Percentiles rank a stretch among this genome's conserved stretches.
phyloP scores from a whole-genome alignment of 2,797 vertebrate species.

The Rallus crepitans region DNA sequence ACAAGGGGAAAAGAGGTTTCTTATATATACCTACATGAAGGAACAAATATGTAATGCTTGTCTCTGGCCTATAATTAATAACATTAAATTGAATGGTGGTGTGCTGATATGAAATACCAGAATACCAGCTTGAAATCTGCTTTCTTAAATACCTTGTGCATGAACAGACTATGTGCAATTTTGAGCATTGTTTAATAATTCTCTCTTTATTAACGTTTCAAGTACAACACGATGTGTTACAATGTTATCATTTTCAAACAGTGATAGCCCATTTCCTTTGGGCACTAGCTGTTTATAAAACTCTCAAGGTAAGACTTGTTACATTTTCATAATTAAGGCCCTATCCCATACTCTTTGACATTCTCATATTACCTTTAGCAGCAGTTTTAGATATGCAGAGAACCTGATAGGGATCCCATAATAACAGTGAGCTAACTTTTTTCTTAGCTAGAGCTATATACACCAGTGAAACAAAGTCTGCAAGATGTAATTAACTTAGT shows the following conservation, averaged over 20 bases:
- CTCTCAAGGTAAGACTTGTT: background rate
- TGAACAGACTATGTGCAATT: background rate
- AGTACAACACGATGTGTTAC: background rate
- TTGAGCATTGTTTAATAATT: background rate
- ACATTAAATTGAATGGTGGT: background rate
- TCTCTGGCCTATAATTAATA: background rate
- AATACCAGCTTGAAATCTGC: background rate
- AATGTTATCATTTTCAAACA: background rate
- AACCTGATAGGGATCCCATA: background rate
- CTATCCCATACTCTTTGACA: background rate
- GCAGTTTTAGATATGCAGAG: background rate
- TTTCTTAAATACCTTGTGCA: background rate
- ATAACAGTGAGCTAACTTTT: background rate
- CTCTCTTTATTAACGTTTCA: slow-evolving; percentile 15
- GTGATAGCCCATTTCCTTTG: background rate
- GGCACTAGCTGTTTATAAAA: background rate
- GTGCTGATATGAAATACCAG: background rate
- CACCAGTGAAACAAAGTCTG: background rate
- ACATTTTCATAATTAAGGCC: background rate
- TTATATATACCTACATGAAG: background rate
- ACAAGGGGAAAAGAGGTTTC: background rate
- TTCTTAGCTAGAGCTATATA: background rate
- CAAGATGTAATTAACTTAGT: background rate
- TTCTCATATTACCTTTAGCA: background rate
- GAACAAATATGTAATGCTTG: background rate